Evolutionary conservation across 2,888 invertebrate genomes (phyloP), one percentile per base, ranked within the genome.

Genomic region (Thymelicus lineola): DNA sequence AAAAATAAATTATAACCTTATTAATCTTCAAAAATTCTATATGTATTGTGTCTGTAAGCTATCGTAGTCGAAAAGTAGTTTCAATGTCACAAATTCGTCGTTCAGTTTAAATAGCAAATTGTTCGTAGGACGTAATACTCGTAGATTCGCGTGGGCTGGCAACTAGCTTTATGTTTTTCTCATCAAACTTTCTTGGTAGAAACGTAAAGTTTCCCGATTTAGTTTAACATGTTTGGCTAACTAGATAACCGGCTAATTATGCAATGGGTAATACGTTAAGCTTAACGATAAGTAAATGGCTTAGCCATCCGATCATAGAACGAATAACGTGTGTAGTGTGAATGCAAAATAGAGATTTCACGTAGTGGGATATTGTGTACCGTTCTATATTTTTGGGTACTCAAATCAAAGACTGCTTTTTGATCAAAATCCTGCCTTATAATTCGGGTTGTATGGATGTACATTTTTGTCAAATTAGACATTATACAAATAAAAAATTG

Each of bases 101-200:
- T 36, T 50, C 12, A 7, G 45, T 17, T n/a, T n/a, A n/a, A n/a
- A 9, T 60, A 60, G 15, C 60, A 60, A 66, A 53, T 66, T 60
- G 66, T 42, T 66, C 60, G 60, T 20, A 12, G 28, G 10, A 42
- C 53, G 66, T 42, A 66, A 66, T 60, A 58, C 1, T 3, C 28
- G 3, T 1, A n/a, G 59, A 66, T 66, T 66, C 50, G 60, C 66
- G 50, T 60, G 67, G 61, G 61, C 61, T 10, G 10, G 38, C 50
- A 4, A 50, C 38, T 14, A n/a, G 10, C 53, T 55, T 60, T 61
- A 60, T 66, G 67, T 68, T 68, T 66, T 61, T 61, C 67, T 67
- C 60, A 67, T 61, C 67, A 55, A 67, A 67, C 45, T 67, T 67
- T 67, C 67, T 61, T 67, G 61, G 55, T 61, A 61, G 17, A 45